Conservation (phyloP, 2,797 vertebrate species). For the Bovichtus variegatus region DNA sequence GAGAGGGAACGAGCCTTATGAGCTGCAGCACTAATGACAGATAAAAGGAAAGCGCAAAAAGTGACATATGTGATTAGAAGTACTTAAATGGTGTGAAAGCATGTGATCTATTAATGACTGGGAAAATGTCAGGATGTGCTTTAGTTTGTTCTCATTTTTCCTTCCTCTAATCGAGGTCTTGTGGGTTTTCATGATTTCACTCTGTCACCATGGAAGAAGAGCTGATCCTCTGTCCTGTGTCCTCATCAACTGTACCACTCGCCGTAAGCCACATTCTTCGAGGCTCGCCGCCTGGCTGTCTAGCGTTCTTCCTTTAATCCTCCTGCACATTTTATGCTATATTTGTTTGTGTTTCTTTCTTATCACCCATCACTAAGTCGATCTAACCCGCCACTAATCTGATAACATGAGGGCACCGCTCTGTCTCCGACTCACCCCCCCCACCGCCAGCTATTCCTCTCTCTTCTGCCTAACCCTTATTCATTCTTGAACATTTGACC, state of each 20-base stretch:
- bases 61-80: not conserved
- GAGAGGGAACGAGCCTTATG: conserved; percentile 8
- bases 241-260: conserved; percentile 20
- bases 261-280: conserved; percentile 43
- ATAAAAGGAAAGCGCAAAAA: not conserved
- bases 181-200: conserved; percentile 28
- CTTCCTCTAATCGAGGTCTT: conserved; percentile 24
- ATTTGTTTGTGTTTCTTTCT: conserved; percentile 78
- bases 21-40: conserved; percentile 6
- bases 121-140: conserved; percentile 10
- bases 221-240: conserved; percentile 8
- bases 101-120: conserved; percentile 5
- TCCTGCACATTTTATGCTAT: conserved; percentile 70
- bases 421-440: conserved; percentile 74
- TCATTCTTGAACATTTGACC: conserved; percentile 80
- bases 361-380: conserved; percentile 76
- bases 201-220: conserved; percentile 33
- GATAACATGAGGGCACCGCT: conserved; percentile 81
- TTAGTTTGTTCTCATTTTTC: conserved; percentile 6
- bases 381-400: conserved; percentile 77
- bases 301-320: conserved; percentile 53
- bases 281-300: conserved; percentile 59
- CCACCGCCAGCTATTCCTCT: conserved; percentile 60
- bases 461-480: conserved; percentile 64
- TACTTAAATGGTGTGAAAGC: conserved; percentile 1